A percentile compares a stretch with the other conserved stretches of the same genome.
These are phyloP conservation scores for Leucophenga varia DNA, from an alignment of 1,140 invertebrate species.

Conservation along the genomic window DNA sequence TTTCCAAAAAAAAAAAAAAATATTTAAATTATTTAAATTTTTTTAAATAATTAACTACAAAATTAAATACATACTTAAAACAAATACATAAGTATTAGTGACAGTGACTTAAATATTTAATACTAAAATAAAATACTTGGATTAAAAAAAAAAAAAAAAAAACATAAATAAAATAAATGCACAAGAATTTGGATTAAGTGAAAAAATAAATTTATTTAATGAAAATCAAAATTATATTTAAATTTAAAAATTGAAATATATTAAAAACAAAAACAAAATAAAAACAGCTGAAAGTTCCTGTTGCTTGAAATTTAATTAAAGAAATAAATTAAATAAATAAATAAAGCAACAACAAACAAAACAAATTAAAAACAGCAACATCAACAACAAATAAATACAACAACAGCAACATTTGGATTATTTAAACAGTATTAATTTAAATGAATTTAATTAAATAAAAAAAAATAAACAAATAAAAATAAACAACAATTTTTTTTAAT, in stretches of 20 bases:
- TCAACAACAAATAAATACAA: conserved; percentile 10
- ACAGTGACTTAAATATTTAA: conserved; percentile 1
- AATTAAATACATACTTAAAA: conserved; percentile 5
- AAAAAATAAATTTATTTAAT: neutral
- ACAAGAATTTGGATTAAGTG: neutral
- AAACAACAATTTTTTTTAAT: conserved; percentile 22
- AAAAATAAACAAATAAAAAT: conserved; percentile 12
- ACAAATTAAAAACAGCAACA: conserved; percentile 19
- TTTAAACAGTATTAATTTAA: conserved; percentile 31
- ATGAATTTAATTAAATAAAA: conserved; percentile 21
- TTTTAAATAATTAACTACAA: neutral
- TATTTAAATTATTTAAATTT: neutral
- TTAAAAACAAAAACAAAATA: conserved; percentile 1
- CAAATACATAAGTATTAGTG: neutral
- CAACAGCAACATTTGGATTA: conserved; percentile 39
- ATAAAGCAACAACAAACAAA: conserved; percentile 8
- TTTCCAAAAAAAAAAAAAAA: conserved; percentile 4
- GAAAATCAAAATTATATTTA: neutral
- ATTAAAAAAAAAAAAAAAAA: conserved; percentile 1
- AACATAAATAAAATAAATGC: neutral
- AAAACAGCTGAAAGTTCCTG: conserved; percentile 36
- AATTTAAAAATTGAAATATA: neutral
- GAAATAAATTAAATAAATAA: too few relatives aligned
- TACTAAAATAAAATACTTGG: neutral
- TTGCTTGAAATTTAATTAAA: too few relatives aligned